A percentile compares a stretch with the other conserved stretches of the same genome.
phyloP scores from a whole-genome alignment of 2,113 vertebrate species.

The Tyto alba region DNA sequence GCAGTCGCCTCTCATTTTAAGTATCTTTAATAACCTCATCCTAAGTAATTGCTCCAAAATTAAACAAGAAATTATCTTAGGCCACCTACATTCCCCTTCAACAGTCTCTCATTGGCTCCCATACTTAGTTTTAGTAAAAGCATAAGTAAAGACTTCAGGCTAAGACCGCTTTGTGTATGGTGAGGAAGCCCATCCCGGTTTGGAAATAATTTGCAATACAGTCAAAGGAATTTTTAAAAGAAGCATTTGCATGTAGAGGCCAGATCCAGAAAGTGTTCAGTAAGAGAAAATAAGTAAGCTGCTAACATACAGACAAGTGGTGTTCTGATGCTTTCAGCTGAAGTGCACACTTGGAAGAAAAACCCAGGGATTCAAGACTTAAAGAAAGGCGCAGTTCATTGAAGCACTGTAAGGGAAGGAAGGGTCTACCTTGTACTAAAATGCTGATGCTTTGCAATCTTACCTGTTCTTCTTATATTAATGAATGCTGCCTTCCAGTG shows the following conservation, averaged over 20 bases:
- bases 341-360: background rate
- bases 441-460: background rate
- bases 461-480: background rate
- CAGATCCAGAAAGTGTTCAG: background rate
- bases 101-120: background rate
- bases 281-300: too few species aligned
- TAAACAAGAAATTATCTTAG: background rate
- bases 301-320: background rate
- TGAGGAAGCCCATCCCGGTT: background rate
- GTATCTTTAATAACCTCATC: background rate
- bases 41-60: background rate
- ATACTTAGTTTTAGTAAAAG: background rate
- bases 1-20: background rate
- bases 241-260: background rate
- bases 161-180: background rate
- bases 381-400: background rate
- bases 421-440: background rate
- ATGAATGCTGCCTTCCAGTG: background rate
- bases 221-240: background rate
- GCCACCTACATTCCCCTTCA: background rate
- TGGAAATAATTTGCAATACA: background rate
- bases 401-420: background rate
- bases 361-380: background rate
- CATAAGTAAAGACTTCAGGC: background rate
- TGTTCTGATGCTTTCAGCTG: background rate